These are phyloP conservation scores for Yasuhikotakia modesta DNA, from an alignment of 2,797 vertebrate species.

Conservation along the genomic window DNA sequence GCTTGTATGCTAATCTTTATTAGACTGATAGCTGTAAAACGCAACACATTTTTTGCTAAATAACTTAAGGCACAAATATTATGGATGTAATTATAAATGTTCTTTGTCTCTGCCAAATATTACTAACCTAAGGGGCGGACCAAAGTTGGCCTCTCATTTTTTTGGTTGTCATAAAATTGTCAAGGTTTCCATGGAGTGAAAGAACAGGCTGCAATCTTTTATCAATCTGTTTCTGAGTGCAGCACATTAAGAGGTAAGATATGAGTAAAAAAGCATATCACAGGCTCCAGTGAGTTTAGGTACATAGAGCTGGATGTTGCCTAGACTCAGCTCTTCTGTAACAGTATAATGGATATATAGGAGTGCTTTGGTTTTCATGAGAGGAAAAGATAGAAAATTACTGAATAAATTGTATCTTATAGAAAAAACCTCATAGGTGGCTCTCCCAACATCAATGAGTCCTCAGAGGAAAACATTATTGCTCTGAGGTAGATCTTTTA, in stretches of 20 bases:
- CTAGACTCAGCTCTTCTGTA: neutral
- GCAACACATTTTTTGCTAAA: conserved; percentile 1
- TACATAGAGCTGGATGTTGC: conserved; percentile 21
- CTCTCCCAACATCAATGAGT: neutral
- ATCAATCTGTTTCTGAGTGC: conserved; percentile 27
- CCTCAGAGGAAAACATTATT: neutral
- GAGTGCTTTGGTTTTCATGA: neutral
- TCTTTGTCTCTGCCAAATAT: conserved; percentile 6
- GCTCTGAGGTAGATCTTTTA: too few relatives aligned
- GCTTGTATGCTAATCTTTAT: conserved; percentile 10
- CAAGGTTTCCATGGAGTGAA: conserved; percentile 36
- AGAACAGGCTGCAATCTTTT: conserved; percentile 35
- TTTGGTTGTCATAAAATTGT: conserved; percentile 40
- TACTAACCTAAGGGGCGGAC: conserved; percentile 30
- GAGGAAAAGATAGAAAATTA: neutral
- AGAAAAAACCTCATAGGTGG: neutral
- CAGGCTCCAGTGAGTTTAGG: conserved; percentile 45
- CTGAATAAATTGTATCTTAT: neutral
- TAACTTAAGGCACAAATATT: conserved; percentile 18
- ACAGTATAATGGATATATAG: neutral
- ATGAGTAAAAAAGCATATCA: conserved; percentile 43
- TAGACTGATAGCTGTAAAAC: conserved; percentile 20
- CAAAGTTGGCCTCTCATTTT: conserved; percentile 22
- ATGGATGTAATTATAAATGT: conserved; percentile 18
- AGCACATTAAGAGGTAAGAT: conserved; percentile 44